Evolutionary conservation across 2,113 vertebrate species (phyloP).

Genomic region (Thamnaconus septentrionalis): DNA sequence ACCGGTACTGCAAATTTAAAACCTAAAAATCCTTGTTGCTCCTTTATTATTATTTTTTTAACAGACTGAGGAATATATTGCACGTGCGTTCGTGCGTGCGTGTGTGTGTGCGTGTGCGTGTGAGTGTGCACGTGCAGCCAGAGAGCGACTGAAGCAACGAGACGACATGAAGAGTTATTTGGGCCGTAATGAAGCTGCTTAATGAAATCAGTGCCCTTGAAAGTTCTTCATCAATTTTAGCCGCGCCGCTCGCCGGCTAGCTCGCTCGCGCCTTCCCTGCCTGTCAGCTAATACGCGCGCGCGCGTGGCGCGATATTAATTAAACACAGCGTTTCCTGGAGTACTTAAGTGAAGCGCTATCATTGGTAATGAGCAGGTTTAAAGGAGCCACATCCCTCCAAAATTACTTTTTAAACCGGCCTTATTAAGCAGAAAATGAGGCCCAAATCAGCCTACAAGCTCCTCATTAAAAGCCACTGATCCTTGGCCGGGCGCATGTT

Average conservation of each 20-base stretch:
- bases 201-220: constrained; percentile 93
- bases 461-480: constrained; percentile 93
- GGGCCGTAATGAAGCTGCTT: constrained; percentile 83
- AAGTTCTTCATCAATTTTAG: constrained; percentile 87
- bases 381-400: constrained; percentile 86
- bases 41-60: constrained; percentile 4
- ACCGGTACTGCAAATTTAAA: constrained; percentile 29
- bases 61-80: constrained; percentile 8
- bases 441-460: constrained; percentile 90
- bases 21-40: constrained; percentile 23
- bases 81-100: constrained; percentile 11
- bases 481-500: constrained; percentile 86
- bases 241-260: constrained; percentile 63
- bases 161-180: constrained; percentile 84
- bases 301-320: constrained; percentile 83
- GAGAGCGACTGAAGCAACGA: constrained; percentile 54
- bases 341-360: constrained; percentile 85
- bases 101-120: constrained; percentile 8
- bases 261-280: constrained; percentile 58
- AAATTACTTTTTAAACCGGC: constrained; percentile 92
- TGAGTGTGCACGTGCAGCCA: constrained; percentile 5
- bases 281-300: constrained; percentile 85
- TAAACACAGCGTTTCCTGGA: constrained; percentile 86
- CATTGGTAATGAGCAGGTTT: constrained; percentile 90
- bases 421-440: constrained; percentile 95